Evolutionary conservation across 1,140 invertebrate species (phyloP).

Genomic region (Trichoplusia ni): DNA sequence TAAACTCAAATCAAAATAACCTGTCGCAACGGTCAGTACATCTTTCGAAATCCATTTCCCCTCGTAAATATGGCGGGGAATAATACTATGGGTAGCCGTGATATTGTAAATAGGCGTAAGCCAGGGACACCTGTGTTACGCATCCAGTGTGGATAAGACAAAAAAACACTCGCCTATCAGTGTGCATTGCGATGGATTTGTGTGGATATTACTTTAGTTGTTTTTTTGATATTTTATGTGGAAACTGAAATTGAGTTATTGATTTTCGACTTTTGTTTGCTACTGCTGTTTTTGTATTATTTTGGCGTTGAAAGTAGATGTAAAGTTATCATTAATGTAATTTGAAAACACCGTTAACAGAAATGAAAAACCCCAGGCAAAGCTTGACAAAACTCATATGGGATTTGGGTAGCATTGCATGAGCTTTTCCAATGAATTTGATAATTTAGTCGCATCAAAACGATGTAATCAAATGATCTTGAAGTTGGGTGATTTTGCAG

Average conservation of each 20-base stretch:
- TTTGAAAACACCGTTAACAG: too few species aligned
- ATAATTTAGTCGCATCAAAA: too few species aligned
- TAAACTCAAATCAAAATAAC: not conserved
- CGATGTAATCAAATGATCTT: too few species aligned
- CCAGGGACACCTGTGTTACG: constrained; percentile 73
- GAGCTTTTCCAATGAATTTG: too few species aligned
- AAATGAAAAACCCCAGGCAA: too few species aligned
- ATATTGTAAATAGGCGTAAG: constrained; percentile 48
- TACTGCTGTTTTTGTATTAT: too few species aligned
- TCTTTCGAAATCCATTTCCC: not conserved
- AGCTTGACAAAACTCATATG: too few species aligned
- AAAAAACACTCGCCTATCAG: constrained; percentile 52
- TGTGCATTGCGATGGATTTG: constrained; percentile 42
- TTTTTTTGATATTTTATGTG: not conserved
- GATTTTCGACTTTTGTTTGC: too few species aligned
- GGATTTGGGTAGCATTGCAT: too few species aligned
- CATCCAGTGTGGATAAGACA: constrained; percentile 41
- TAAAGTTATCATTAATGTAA: too few species aligned
- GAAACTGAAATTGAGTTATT: not conserved
- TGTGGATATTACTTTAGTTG: constrained; percentile 40
- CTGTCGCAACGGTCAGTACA: not conserved
- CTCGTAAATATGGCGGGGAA: constrained; percentile 2
- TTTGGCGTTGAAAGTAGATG: too few species aligned
- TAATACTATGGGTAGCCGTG: constrained; percentile 25
- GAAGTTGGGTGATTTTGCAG: too few species aligned